Conservation (phyloP, 2,888 invertebrate species). For the Palloptera scutellata region DNA sequence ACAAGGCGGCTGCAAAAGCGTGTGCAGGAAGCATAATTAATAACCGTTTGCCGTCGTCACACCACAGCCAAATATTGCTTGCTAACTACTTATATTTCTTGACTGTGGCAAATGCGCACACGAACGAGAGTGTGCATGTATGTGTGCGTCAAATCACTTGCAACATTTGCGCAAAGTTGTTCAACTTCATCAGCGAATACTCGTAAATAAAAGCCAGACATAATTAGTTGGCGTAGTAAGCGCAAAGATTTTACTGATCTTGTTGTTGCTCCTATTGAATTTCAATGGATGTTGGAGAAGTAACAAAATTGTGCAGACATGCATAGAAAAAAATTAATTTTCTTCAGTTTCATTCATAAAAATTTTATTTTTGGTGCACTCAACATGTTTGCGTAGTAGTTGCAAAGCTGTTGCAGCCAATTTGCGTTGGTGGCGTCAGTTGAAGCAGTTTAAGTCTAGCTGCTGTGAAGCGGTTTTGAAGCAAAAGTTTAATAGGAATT, state of each 20-base stretch:
- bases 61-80: not conserved
- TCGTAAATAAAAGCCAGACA: not conserved
- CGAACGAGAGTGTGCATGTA: not conserved
- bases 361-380: no score
- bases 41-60: slow-evolving; percentile 31
- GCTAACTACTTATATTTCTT: not conserved
- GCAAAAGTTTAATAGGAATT: no score
- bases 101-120: not conserved
- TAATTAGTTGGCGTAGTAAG: slow-evolving; percentile 10
- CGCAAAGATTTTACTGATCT: slow-evolving; percentile 12
- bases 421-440: no score
- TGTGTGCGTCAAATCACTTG: not conserved
- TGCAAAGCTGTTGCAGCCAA: no score
- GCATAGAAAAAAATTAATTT: no score
- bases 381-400: no score
- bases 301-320: no score
- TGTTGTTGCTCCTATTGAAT: slow-evolving; percentile 15
- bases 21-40: slow-evolving; percentile 40
- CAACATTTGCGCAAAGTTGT: slow-evolving; percentile 3
- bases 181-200: not conserved
- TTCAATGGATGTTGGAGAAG: slow-evolving; percentile 9
- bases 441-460: no score
- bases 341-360: no score
- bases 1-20: slow-evolving; percentile 15
- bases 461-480: no score